Base-by-base conservation (phyloP, 2,113 vertebrate genomes). In the Nanger granti region DNA sequence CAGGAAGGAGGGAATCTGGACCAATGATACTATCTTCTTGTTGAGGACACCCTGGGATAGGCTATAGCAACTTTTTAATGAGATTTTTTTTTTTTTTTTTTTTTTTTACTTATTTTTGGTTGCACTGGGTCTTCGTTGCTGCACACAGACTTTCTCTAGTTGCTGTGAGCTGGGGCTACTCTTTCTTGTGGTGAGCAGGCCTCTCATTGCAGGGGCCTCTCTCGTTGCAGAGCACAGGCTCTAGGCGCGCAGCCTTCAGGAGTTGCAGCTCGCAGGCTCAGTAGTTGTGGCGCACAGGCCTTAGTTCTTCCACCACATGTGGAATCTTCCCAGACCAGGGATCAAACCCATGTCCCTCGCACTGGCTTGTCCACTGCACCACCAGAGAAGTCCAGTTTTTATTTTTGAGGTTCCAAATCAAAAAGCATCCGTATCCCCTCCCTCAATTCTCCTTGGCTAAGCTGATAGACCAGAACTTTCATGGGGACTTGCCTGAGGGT, bases 221-320 rank as follows among this genome's bases (percentile, higher is more conserved):
- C 41, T 44, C 8, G 12, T 8, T 28, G 41, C 24, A 1, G 41
- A 79, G 24, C 73, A 28, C 41, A 8, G 41, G 41, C 24, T 44
- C 24, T 14, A 44, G 73, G 73, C 41, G 0, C 44, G 41, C 22
- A 2, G 24, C 12, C 73, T 28, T 79, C 41, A 15, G 41, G 2
- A 24, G 9, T 6, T 12, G n/a, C n/a, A 12, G 69, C n/a, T 1
- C 20, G 0, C 1, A 20, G 69, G 10, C 69, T 73, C n/a, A 12
- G 69, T 6, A 44, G 41, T 2, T 79, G 73, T 28, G 73, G 73
- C 12, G 0, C 41, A 28, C 41, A 44, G 41, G 41, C 73, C 28
- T 79, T 15, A 44, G 3, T 15, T 79, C 6, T 44, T 14, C 73
- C 24, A 79, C 73, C 37, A 28, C 41, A 15, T 15, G 73, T 44